Percentiles rank a stretch among this genome's conserved stretches.
phyloP scores from a whole-genome alignment of 1,140 invertebrate genomes.

The Latrodectus geometricus region DNA sequence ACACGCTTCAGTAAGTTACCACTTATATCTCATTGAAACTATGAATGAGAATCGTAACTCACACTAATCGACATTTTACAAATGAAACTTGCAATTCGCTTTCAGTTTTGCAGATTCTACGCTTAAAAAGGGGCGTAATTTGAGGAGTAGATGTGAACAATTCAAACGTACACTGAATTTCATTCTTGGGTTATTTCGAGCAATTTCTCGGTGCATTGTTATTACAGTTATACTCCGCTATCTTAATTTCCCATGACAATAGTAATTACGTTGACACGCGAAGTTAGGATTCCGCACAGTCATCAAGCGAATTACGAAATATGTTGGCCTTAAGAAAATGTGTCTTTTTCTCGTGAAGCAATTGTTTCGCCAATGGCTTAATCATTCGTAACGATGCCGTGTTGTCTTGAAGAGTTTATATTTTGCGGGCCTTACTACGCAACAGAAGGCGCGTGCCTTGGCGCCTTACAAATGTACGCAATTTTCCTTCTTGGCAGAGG shows the following conservation, averaged over 20 bases:
- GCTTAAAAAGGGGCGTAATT: too few species aligned
- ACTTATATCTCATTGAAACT: too few species aligned
- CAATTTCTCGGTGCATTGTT: not conserved
- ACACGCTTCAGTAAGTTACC: too few species aligned
- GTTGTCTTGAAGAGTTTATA: too few species aligned
- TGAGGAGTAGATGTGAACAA: too few species aligned
- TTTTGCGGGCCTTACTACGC: not conserved
- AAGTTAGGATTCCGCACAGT: not conserved
- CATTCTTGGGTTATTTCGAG: not conserved
- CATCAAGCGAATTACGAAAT: constrained; percentile 8
- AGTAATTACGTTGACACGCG: constrained; percentile 8
- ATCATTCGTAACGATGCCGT: not conserved
- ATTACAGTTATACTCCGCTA: not conserved
- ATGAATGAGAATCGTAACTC: too few species aligned
- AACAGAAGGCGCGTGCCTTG: not conserved
- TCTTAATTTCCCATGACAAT: not conserved
- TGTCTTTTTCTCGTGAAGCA: not conserved
- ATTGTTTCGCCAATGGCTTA: constrained; percentile 1
- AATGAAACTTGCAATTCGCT: too few species aligned
- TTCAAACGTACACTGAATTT: too few species aligned
- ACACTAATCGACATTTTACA: too few species aligned
- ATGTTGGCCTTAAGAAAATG: not conserved
- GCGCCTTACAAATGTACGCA: not conserved
- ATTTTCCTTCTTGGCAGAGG: too few species aligned
- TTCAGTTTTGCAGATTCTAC: too few species aligned